Conservation (phyloP, 2,888 invertebrate species). For the Drosophila eohydei region DNA sequence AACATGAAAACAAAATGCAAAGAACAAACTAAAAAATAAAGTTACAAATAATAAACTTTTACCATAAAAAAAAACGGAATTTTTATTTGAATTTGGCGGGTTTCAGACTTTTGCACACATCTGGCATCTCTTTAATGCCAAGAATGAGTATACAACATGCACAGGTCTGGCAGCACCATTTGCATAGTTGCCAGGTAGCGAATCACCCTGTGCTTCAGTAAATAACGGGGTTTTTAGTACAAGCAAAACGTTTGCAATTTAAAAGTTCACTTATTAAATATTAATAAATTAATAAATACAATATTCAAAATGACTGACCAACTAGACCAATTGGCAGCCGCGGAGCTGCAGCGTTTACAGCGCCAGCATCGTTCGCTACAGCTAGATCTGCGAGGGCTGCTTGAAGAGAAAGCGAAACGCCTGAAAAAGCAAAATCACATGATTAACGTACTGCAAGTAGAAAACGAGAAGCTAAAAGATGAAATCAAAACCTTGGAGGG, state of each 20-base stretch:
- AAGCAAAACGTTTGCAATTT: neutral
- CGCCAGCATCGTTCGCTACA: slow-evolving; percentile 86
- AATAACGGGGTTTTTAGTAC: slow-evolving; percentile 3
- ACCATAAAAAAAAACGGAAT: slow-evolving; percentile 68
- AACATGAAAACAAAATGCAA: slow-evolving; percentile 74
- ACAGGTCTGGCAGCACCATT: neutral
- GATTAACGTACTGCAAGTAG: slow-evolving; percentile 82
- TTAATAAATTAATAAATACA: neutral
- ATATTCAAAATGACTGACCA: slow-evolving; percentile 86
- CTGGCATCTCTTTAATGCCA: neutral
- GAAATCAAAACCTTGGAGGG: slow-evolving; percentile 81
- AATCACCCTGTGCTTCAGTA: neutral
- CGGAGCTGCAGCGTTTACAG: slow-evolving; percentile 90
- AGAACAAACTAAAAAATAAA: slow-evolving; percentile 78
- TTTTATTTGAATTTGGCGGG: slow-evolving; percentile 10
- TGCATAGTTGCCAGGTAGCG: slow-evolving; percentile 36
- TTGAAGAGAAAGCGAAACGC: slow-evolving; percentile 82
- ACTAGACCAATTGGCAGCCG: slow-evolving; percentile 91
- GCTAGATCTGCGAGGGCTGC: slow-evolving; percentile 77
- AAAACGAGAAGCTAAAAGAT: slow-evolving; percentile 79
- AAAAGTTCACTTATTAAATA: neutral
- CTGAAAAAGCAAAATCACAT: slow-evolving; percentile 83
- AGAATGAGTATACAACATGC: neutral
- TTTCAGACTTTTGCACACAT: slow-evolving; percentile 3
- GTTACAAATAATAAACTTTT: slow-evolving; percentile 80